Conservation (phyloP, 1,140 invertebrate species). For the Ceratosolen solmsi region DNA sequence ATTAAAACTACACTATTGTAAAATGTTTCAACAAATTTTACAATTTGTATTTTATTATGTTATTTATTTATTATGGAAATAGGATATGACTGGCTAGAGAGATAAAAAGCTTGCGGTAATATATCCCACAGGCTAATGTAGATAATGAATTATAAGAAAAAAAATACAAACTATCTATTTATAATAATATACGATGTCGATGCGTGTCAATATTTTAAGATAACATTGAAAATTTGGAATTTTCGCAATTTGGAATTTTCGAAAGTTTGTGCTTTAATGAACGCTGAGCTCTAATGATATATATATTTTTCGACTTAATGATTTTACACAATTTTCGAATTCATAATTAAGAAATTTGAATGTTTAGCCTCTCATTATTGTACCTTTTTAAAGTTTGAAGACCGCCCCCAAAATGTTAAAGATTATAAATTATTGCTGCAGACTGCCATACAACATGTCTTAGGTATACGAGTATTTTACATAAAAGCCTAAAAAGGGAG, state of each 20-base stretch:
- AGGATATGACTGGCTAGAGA: no score
- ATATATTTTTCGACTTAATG: background rate
- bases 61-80: no score
- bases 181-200: no score
- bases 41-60: no score
- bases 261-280: background rate
- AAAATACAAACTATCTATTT: no score
- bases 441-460: background rate
- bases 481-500: constrained; percentile 1
- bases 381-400: background rate
- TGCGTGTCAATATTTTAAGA: no score
- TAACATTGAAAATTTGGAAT: background rate
- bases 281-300: background rate
- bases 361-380: constrained; percentile 2
- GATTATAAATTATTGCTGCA: background rate
- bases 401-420: constrained; percentile 13
- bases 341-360: constrained; percentile 13
- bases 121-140: no score
- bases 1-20: no score
- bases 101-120: no score
- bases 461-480: background rate
- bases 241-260: background rate
- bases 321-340: background rate
- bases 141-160: no score
- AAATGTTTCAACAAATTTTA: no score